These are phyloP conservation scores for Gnathonemus echidnorhynchus DNA, from an alignment of 2,113 vertebrate genomes.

Conservation along the genomic window DNA sequence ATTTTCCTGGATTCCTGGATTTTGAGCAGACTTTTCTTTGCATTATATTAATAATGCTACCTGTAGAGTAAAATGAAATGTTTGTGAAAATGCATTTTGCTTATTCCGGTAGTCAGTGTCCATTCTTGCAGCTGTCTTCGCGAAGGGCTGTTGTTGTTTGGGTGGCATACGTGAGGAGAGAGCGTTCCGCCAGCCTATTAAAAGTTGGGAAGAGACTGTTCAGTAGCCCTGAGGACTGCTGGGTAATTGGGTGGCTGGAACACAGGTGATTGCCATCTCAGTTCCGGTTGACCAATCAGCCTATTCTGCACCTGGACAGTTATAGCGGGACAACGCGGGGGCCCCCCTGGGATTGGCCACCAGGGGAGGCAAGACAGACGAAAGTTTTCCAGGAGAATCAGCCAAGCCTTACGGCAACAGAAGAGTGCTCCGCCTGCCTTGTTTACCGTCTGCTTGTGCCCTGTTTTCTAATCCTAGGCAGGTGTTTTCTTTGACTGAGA, in stretches of 20 bases:
- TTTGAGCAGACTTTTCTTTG: neutral
- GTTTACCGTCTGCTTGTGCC: constrained; percentile 29
- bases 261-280: constrained; percentile 56
- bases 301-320: constrained; percentile 43
- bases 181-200: constrained; percentile 45
- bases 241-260: constrained; percentile 62
- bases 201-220: constrained; percentile 36
- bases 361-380: constrained; percentile 40
- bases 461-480: neutral
- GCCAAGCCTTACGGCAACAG: constrained; percentile 41
- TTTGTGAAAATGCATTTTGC: constrained; percentile 1
- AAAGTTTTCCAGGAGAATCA: constrained; percentile 34
- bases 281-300: constrained; percentile 63
- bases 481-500: constrained; percentile 20
- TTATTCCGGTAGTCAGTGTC: neutral
- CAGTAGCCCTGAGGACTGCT: constrained; percentile 47
- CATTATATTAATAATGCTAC: neutral
- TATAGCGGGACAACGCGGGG: constrained; percentile 34
- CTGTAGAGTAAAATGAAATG: constrained; percentile 6
- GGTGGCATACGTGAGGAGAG: constrained; percentile 5
- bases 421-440: constrained; percentile 28
- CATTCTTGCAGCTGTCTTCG: constrained; percentile 19
- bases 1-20: neutral
- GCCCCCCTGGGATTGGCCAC: constrained; percentile 39
- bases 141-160: constrained; percentile 8